Evolutionary conservation across 2,888 invertebrate species (phyloP).

Genomic region (Fissipunctia ypsillon): DNA sequence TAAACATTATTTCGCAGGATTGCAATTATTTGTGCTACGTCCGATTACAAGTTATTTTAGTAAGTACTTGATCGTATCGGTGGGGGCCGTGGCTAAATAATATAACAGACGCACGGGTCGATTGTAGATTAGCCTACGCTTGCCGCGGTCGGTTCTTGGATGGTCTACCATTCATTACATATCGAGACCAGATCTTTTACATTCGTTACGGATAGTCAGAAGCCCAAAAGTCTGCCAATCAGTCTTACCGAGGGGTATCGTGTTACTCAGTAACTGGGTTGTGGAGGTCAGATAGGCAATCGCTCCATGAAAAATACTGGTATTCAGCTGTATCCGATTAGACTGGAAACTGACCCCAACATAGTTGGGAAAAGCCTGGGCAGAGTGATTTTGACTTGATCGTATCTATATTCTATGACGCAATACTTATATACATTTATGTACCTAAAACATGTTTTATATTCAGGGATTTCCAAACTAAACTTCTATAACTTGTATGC

Average conservation of each 20-base stretch:
- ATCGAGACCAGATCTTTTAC: background rate
- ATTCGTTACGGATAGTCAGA: background rate
- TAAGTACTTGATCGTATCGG: too few relatives aligned
- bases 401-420: constrained; percentile 6
- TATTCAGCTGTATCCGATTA: background rate
- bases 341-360: background rate
- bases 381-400: too few relatives aligned
- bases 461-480: constrained; percentile 48
- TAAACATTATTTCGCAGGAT: constrained; percentile 40
- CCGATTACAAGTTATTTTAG: constrained; percentile 5
- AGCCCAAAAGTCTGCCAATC: background rate
- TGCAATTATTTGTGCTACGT: constrained; percentile 30
- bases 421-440: background rate
- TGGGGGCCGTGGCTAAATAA: background rate
- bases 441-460: constrained; percentile 4
- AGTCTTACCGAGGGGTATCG: background rate
- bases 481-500: constrained; percentile 11
- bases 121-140: background rate
- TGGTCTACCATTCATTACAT: background rate
- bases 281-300: background rate
- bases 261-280: too few relatives aligned
- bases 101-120: background rate
- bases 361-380: background rate
- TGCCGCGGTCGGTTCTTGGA: background rate
- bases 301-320: background rate